phyloP scores from a whole-genome alignment of 2,888 invertebrate genomes.

The Odontocolon sp. region DNA sequence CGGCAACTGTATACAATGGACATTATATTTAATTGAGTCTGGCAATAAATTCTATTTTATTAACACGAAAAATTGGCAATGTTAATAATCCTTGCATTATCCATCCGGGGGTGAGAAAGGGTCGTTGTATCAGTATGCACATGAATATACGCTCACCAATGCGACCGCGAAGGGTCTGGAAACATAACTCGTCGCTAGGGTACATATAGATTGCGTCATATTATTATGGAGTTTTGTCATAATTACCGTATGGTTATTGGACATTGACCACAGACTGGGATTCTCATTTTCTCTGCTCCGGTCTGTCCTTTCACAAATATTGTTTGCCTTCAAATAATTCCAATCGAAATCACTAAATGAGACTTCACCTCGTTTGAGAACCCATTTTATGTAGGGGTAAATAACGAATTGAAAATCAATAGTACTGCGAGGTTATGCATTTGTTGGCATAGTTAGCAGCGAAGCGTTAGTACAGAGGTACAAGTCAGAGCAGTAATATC shows the following conservation, averaged over 20 bases:
- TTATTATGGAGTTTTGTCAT: conserved; percentile 71
- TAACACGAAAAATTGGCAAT: conserved; percentile 72
- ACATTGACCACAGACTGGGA: conserved; percentile 61
- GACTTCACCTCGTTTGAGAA: conserved; percentile 67
- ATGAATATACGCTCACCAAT: conserved; percentile 47
- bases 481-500: conserved; percentile 72
- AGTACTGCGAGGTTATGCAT: conserved; percentile 72
- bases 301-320: conserved; percentile 22
- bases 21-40: conserved; percentile 67
- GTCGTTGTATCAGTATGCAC: conserved; percentile 30
- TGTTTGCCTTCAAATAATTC: conserved; percentile 20
- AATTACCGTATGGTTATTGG: conserved; percentile 68
- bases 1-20: neutral
- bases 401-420: conserved; percentile 75
- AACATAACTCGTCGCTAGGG: conserved; percentile 60
- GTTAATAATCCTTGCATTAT: conserved; percentile 74
- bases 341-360: conserved; percentile 13
- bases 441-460: conserved; percentile 69
- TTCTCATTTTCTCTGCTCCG: conserved; percentile 62
- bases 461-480: conserved; percentile 15
- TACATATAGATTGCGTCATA: conserved; percentile 69
- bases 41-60: conserved; percentile 69
- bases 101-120: conserved; percentile 27
- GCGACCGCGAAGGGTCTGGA: conserved; percentile 65
- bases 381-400: conserved; percentile 61